These are phyloP conservation scores for Lichenostomus cassidix DNA, from an alignment of 2,113 vertebrate species.

Conservation along the genomic window DNA sequence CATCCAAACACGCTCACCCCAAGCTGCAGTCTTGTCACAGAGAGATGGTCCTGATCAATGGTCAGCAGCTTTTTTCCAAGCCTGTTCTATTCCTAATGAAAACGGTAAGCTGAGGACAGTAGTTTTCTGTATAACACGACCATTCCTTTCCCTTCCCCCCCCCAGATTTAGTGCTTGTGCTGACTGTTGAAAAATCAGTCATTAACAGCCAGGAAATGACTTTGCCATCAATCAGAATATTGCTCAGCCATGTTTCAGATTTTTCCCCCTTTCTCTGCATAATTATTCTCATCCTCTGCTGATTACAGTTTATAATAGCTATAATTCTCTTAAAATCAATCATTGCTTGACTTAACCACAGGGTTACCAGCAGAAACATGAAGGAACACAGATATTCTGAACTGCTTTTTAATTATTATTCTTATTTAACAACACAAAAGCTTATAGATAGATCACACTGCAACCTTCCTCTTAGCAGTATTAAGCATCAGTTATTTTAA, in stretches of 20 bases:
- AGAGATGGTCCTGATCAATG: not conserved
- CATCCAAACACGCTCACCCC: not conserved
- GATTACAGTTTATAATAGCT: conserved; percentile 80
- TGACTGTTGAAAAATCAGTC: conserved; percentile 78
- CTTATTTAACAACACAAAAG: not conserved
- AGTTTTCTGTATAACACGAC: conserved; percentile 44
- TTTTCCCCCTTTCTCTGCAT: conserved; percentile 54
- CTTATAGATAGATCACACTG: not conserved
- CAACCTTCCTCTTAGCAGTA: not conserved
- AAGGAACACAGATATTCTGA: conserved; percentile 57
- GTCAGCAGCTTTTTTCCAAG: not conserved
- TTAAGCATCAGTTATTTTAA: not conserved
- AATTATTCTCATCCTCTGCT: conserved; percentile 80
- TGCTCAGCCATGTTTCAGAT: conserved; percentile 75
- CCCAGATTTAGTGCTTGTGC: conserved; percentile 64
- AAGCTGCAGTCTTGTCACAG: not conserved
- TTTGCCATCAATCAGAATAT: conserved; percentile 80
- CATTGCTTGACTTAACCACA: conserved; percentile 70
- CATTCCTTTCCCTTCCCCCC: conserved; percentile 42
- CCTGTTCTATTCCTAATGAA: conserved; percentile 7
- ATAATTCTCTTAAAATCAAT: conserved; percentile 81
- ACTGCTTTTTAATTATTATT: conserved; percentile 56
- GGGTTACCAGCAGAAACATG: conserved; percentile 67
- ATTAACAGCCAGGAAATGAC: conserved; percentile 79
- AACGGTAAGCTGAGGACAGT: conserved; percentile 38